Base-by-base conservation (phyloP, 2,113 vertebrate genomes). In the Dryoscopus gambensis region DNA sequence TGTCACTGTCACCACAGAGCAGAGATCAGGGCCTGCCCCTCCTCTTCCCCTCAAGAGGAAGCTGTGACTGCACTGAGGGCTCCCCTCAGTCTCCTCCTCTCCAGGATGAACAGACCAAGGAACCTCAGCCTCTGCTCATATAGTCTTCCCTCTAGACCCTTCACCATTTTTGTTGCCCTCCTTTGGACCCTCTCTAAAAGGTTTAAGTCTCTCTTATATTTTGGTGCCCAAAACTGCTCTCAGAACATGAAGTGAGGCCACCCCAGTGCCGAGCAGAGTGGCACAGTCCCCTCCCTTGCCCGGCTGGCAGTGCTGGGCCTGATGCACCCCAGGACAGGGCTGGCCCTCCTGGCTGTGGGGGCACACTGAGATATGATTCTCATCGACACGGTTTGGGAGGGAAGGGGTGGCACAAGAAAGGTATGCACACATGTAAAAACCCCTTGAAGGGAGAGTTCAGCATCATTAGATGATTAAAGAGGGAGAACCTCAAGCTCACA, bases 231-330 rank as follows among this genome's bases (percentile, higher is more conserved):
- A 59, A 21, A 9, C 21, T 44, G 37, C 11, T 9, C 21, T 21
- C 14, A 52, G 37, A 2, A 12, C 13, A 52, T 0, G 2, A 68
- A 27, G 9, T 30, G 44, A 35, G 35, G 25, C 15, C 1, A 1
- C 14, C 11, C 37, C 52, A 42, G 60, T 8, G 24, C 60, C 50
- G 52, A 31, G 17, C 25, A 59, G 35, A 59, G 37, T 2, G 4
- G 63, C 17, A 60, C 53, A 44, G 4, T 33, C 31, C 11, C 24
- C 7, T 59, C 21, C 22, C 18, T 49, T 52, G 17, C 7, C 33
- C 0, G 1, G 3, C 31, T 27, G 37, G 31, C 2, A 3, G 1
- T 77, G 62, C 44, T 52, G 27, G 7, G 11, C 17, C 27, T 59
- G 31, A 22, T 50, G 53, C 21, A 3, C 25, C 31, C 16, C 17